Base-by-base conservation (phyloP, 2,888 invertebrate genomes). In the Eubasilissa splendida region DNA sequence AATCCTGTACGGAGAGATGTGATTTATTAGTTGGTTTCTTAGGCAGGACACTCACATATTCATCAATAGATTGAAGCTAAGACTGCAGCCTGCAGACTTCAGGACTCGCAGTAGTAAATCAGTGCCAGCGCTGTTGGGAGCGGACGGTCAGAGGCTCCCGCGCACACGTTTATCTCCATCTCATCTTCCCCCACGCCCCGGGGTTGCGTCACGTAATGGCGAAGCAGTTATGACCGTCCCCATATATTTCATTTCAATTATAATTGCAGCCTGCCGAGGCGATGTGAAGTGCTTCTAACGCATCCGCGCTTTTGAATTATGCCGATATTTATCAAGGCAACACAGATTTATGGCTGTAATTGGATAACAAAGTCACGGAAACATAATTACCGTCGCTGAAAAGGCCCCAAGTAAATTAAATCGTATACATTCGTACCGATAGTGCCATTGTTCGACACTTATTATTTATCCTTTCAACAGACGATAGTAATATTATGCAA, bases 241-340 rank as follows among this genome's bases (percentile, higher is more conserved):
- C 77, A 50, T 60, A 78, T 78, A 78, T 78, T 78, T 78, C 77
- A 78, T 68, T 78, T 70, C 60, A 71, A 60, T 71, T 78, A 78
- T 78, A 78, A 78, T 78, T 78, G 71, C 71, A 59, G 58, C 11
- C 71, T 65, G 71, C 50, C 60, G 59, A 59, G 11, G 33, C 11
- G 71, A 73, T 33, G 71, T 58, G 56, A 73, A 73, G 56, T 56
- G 56, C 56, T 73, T 73, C 31, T 31, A 58, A 73, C 58, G 56
- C 73, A 75, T 75, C 59, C 59, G 50, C 33, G 75, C 60, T 60
- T 75, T 50, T 60, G 59, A 75, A 50, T 59, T 60, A 60, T 75
- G 50, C 75, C 59, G 59, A 60, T 75, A 75, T 75, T 75, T 75
- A 75, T 75, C 75, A 75, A 59, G 50, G 33, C 75, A 75, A 59